Percentiles rank a stretch among this genome's conserved stretches.
These are phyloP conservation scores for Solen grandis DNA, from an alignment of 1,140 invertebrate species.

Conservation along the genomic window DNA sequence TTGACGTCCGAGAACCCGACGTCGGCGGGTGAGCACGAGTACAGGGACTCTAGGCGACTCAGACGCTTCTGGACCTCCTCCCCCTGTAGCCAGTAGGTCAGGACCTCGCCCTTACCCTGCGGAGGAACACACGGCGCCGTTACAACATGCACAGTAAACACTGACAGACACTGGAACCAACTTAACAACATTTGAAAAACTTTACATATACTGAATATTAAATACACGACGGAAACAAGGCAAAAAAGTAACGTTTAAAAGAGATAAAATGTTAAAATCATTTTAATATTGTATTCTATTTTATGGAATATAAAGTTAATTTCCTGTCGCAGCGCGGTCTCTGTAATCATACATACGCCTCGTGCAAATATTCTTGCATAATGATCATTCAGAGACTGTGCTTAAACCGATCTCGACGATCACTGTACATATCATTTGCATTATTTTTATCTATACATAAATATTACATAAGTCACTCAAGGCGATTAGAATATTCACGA, in stretches of 20 bases:
- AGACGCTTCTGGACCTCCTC: conserved; percentile 83
- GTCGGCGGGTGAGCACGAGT: no score
- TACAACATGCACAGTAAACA: background rate
- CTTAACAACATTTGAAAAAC: background rate
- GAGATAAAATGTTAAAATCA: background rate
- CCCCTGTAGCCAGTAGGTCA: conserved; percentile 93
- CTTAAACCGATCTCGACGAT: no score
- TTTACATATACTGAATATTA: background rate
- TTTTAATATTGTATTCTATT: background rate
- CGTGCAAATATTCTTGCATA: no score
- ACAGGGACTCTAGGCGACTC: conserved; percentile 54
- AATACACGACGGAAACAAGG: no score
- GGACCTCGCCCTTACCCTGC: conserved; percentile 90
- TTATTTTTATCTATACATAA: no score
- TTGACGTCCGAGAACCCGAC: background rate
- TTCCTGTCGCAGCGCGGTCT: no score
- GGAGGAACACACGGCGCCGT: conserved; percentile 51
- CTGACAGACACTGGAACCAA: background rate
- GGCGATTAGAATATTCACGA: no score
- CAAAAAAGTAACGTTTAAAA: no score
- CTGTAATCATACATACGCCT: no score
- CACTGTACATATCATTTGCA: no score
- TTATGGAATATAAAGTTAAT: background rate
- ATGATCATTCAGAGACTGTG: no score
- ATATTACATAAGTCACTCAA: no score